phyloP scores from a whole-genome alignment of 2,888 invertebrate genomes.

The Amorpha juglandis region DNA sequence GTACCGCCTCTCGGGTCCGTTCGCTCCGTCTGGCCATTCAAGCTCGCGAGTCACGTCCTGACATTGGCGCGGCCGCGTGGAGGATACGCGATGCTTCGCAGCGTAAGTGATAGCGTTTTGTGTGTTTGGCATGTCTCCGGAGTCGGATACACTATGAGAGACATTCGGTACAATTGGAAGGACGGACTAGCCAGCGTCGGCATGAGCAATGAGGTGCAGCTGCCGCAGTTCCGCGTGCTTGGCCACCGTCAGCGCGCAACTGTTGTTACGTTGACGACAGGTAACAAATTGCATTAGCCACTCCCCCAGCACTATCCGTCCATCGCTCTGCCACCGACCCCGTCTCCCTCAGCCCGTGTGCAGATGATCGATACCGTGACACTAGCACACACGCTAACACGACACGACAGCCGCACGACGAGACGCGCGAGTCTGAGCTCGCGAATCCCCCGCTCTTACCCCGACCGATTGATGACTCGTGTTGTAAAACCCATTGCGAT shows the following conservation, averaged over 20 bases:
- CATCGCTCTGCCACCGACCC: slow-evolving; percentile 76
- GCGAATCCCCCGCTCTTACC: slow-evolving; percentile 73
- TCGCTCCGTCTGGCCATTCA: slow-evolving; percentile 55
- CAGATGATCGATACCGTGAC: slow-evolving; percentile 73
- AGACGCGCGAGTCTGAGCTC: slow-evolving; percentile 71
- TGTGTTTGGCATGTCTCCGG: slow-evolving; percentile 85
- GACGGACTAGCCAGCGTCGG: slow-evolving; percentile 96
- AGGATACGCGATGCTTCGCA: slow-evolving; percentile 70
- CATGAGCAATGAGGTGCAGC: slow-evolving; percentile 97
- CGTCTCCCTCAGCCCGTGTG: slow-evolving; percentile 81
- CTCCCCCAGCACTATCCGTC: slow-evolving; percentile 72
- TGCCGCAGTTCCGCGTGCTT: slow-evolving; percentile 98
- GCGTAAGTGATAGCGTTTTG: slow-evolving; percentile 85
- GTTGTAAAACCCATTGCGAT: slow-evolving; percentile 82
- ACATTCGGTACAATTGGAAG: slow-evolving; percentile 98
- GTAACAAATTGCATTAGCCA: slow-evolving; percentile 86
- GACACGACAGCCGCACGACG: slow-evolving; percentile 75
- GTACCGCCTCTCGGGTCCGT: slow-evolving; percentile 49
- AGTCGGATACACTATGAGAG: slow-evolving; percentile 99
- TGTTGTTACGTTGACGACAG: slow-evolving; percentile 97
- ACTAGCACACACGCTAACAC: slow-evolving; percentile 79
- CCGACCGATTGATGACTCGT: slow-evolving; percentile 77
- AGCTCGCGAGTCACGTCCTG: slow-evolving; percentile 57
- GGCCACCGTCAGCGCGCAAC: slow-evolving; percentile 97
- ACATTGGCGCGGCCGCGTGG: slow-evolving; percentile 60